phyloP scores from a whole-genome alignment of 2,113 vertebrate genomes.

The Neodon shergylaensis region DNA sequence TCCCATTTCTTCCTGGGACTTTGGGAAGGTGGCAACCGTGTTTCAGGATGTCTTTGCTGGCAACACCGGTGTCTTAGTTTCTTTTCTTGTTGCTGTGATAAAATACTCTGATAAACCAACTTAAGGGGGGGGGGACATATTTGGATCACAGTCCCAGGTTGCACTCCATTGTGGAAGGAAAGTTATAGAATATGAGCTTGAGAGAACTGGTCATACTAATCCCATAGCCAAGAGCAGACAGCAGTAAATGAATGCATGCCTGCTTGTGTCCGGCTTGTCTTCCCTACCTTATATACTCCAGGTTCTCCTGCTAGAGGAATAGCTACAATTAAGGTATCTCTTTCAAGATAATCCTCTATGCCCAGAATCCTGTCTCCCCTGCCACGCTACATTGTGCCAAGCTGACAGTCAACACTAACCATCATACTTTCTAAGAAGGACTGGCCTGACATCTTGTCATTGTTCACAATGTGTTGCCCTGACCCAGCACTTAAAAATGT shows the following conservation, averaged over 20 bases:
- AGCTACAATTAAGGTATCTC: not conserved
- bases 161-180: no score
- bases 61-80: not conserved
- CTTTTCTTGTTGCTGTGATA: not conserved
- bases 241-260: no score
- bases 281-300: not conserved
- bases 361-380: not conserved
- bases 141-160: not conserved
- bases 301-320: not conserved
- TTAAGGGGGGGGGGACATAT: not conserved
- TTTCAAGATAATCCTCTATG: not conserved
- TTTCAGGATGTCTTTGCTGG: not conserved
- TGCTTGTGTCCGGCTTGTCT: not conserved
- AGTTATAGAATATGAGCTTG: not conserved
- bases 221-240: not conserved
- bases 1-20: not conserved
- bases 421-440: not conserved
- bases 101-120: not conserved
- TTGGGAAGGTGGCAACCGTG: not conserved
- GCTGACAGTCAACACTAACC: not conserved
- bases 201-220: not conserved
- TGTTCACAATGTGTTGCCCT: not conserved
- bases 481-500: not conserved
- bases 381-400: not conserved
- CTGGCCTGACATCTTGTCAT: not conserved